Base-by-base conservation (phyloP, 1,140 invertebrate genomes). In the Melipona quadrifasciata region DNA sequence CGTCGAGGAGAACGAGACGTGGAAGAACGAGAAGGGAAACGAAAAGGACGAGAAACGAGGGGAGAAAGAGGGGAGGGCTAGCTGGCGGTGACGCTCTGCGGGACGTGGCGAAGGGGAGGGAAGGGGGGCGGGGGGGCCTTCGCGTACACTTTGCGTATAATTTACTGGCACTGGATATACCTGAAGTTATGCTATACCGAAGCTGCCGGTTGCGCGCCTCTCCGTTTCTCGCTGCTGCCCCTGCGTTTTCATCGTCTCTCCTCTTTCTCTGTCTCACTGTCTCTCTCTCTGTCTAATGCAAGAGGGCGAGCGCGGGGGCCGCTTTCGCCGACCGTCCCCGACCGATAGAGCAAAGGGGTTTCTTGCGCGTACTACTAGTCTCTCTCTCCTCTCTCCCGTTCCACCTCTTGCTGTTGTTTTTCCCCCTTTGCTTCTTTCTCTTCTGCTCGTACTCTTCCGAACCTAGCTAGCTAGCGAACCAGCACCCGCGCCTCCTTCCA, bases 71-170 rank as follows among this genome's bases (percentile, higher is more conserved):
- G 82, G 87, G 88, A 53, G 90, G 91, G 75, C 74, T 84, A 79
- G 76, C 82, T 89, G 83, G 83, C 83, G 83, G 85, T 89, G 87
- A 87, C 83, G 91, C 91, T 91, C 39, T 47, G 39, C 39, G 39
- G 39, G 39, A 8, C 39, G 8, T 8, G 39, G 39, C 8, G 39
- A 6, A 10, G 92, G 90, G 90, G 91, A 91, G 92, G 87, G 91
- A 89, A 92, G 90, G 89, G 90, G 90, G 77, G 75, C 70, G 90
- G 91, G 92, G 92, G 89, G 91, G 90, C 93, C 91, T 92, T 92
- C 93, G 91, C 93, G 94, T 94, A 94, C 94, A 94, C 93, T 95
- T 95, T 95, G 93, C 93, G 93, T 95, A 95, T 94, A 95, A 95
- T 95, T 95, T 94, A 95, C 93, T 95, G 92, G 93, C 93, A 93